Percentiles rank a stretch among this genome's conserved stretches.
Conservation (phyloP, 2,113 vertebrate species). For the Tragelaphus imberbis region DNA sequence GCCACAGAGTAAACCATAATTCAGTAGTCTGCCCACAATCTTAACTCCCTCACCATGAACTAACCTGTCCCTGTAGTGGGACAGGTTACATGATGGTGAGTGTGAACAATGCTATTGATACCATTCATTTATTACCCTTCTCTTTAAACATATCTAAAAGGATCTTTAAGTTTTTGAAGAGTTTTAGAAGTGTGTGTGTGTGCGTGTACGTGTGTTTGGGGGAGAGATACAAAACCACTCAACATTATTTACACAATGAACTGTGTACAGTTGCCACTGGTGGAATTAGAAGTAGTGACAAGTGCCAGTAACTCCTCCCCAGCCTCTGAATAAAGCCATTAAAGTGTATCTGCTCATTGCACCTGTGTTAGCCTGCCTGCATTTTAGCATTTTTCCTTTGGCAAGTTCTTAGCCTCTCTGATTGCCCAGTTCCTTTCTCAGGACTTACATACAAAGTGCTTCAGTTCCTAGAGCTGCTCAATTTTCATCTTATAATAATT, state of each 20-base stretch:
- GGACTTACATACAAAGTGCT: not conserved
- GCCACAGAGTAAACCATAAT: too few species aligned
- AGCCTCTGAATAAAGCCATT: not conserved
- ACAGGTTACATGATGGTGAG: not conserved
- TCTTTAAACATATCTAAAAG: not conserved
- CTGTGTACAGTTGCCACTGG: not conserved
- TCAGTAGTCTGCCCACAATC: not conserved
- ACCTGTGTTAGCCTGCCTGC: too few species aligned
- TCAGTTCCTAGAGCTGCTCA: not conserved
- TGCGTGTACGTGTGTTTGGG: too few species aligned
- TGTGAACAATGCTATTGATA: not conserved
- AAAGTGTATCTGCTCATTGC: not conserved
- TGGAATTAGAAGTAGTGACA: not conserved
- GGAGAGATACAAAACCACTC: not conserved
- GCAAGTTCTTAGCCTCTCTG: not conserved
- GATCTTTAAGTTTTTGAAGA: not conserved
- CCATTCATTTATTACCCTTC: not conserved
- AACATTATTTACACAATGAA: not conserved
- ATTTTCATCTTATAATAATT: not conserved
- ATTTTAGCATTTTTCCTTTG: not conserved
- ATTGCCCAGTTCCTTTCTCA: not conserved
- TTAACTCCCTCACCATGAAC: not conserved
- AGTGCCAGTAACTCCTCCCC: not conserved
- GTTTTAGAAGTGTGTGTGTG: not conserved
- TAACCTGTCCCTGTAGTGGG: not conserved